Percentiles rank a stretch among this genome's conserved stretches.
phyloP scores from a whole-genome alignment of 2,797 vertebrate species.

The Crypturellus tataupa region DNA sequence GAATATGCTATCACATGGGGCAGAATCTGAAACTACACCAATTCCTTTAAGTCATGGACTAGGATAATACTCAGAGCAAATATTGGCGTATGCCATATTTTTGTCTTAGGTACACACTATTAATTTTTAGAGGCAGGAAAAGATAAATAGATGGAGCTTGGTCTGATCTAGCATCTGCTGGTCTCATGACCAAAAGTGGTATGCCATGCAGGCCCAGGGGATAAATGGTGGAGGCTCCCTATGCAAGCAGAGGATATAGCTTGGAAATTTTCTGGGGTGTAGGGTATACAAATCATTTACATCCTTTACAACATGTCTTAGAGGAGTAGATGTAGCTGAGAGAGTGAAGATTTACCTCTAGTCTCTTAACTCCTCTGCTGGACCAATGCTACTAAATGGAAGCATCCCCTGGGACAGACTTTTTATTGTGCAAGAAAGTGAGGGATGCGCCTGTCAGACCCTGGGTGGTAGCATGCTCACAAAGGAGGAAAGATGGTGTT shows the following conservation, averaged over 20 bases:
- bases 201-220: neutral
- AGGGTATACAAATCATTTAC: neutral
- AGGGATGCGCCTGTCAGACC: neutral
- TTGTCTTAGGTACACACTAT: neutral
- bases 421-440: neutral
- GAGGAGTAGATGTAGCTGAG: neutral
- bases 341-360: neutral
- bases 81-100: neutral
- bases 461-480: no score
- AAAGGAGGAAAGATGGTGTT: neutral
- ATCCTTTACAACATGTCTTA: neutral
- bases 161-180: neutral
- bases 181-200: neutral
- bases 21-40: neutral
- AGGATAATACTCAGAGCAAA: neutral
- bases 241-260: neutral
- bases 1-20: accelerated
- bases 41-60: neutral
- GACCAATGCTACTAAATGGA: neutral
- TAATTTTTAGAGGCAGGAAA: neutral
- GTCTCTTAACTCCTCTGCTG: neutral
- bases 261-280: neutral
- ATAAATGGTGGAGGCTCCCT: accelerated
- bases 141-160: neutral
- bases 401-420: neutral